Evolutionary conservation across 2,113 vertebrate genomes (phyloP).

Genomic region (Sander lucioperca): DNA sequence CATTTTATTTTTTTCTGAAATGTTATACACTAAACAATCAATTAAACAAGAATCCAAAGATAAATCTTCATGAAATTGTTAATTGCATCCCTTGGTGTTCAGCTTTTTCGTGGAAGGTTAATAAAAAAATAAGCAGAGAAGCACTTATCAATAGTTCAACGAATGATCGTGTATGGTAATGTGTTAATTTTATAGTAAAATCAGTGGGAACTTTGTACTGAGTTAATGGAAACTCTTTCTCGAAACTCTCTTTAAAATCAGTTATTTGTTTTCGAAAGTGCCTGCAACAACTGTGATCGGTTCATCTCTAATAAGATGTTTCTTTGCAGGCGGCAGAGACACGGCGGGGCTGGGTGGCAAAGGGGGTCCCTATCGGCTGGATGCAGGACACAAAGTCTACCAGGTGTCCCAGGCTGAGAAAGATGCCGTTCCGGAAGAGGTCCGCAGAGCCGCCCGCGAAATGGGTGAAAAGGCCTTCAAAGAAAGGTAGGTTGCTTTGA

Average conservation of each 20-base stretch:
- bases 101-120: no score
- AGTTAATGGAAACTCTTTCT: neutral
- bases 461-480: conserved; percentile 95
- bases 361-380: conserved; percentile 94
- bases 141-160: no score
- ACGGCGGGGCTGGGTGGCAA: conserved; percentile 96
- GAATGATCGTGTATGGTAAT: neutral
- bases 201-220: neutral
- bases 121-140: no score
- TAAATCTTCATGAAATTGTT: no score
- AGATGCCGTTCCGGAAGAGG: conserved; percentile 92
- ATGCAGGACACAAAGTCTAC: conserved; percentile 92
- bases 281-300: neutral
- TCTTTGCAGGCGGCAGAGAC: conserved; percentile 91
- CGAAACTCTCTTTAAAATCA: neutral
- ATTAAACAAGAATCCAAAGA: no score
- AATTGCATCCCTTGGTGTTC: no score
- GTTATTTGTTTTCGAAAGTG: neutral
- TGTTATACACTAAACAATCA: no score
- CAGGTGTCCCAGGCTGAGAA: conserved; percentile 95
- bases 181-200: neutral
- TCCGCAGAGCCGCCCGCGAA: conserved; percentile 92
- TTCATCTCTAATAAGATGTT: neutral
- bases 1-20: neutral
- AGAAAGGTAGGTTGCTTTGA: conserved; percentile 82